These are phyloP conservation scores for Danionella dracula DNA, from an alignment of 2,797 vertebrate species.

Conservation along the genomic window DNA sequence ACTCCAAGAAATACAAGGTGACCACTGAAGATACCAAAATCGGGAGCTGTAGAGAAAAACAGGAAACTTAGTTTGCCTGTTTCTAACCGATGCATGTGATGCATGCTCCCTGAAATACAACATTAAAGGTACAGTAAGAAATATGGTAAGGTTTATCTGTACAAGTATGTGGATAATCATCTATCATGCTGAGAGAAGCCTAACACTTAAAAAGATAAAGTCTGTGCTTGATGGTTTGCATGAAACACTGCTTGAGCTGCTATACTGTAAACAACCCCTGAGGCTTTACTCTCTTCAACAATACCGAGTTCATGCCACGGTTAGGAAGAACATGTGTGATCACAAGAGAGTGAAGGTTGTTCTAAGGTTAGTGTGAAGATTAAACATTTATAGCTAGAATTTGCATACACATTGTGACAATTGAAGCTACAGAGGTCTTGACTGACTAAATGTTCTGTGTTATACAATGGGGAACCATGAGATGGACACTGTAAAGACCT, in stretches of 20 bases:
- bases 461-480: not conserved
- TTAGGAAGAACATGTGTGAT: slow-evolving; percentile 1
- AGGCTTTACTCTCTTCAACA: not conserved
- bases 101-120: not conserved
- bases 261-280: too few species aligned
- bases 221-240: not conserved
- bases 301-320: not conserved
- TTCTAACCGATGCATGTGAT: not conserved
- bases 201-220: too few species aligned
- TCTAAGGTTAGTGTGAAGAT: not conserved
- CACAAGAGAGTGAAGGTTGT: not conserved
- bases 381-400: not conserved
- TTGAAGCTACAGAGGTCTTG: not conserved
- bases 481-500: not conserved
- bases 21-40: slow-evolving; percentile 94
- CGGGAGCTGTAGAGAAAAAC: slow-evolving; percentile 68
- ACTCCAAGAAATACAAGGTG: slow-evolving; percentile 94
- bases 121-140: not conserved
- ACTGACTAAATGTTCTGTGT: not conserved
- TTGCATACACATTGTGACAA: not conserved
- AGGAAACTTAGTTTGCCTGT: not conserved
- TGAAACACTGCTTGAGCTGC: not conserved
- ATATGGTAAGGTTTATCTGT: too few species aligned
- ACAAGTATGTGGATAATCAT: too few species aligned
- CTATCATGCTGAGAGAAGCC: too few species aligned